These are phyloP conservation scores for Zaprionus gabonicus DNA, from an alignment of 1,140 invertebrate species.

Conservation along the genomic window DNA sequence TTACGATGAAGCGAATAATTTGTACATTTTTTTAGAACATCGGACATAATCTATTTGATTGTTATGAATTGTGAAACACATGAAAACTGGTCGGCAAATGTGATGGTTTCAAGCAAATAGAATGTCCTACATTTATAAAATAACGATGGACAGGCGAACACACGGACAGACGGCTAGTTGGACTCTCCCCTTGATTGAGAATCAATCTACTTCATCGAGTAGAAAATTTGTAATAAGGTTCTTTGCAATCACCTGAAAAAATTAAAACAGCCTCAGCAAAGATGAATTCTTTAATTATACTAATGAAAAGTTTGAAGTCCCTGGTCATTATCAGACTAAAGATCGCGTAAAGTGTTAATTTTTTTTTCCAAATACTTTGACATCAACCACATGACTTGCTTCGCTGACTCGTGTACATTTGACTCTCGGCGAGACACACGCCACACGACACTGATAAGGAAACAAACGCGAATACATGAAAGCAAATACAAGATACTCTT, in stretches of 20 bases:
- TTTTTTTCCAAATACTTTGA: slow-evolving; percentile 10
- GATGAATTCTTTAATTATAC: too few species aligned
- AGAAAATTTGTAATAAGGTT: too few species aligned
- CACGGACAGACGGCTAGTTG: too few species aligned
- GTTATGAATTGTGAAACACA: slow-evolving; percentile 23
- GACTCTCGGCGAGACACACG: slow-evolving; percentile 6
- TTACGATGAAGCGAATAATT: slow-evolving; percentile 20
- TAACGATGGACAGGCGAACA: too few species aligned
- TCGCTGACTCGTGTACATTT: not conserved
- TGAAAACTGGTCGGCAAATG: not conserved
- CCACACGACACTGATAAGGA: slow-evolving; percentile 53
- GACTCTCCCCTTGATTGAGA: too few species aligned
- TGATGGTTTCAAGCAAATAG: not conserved
- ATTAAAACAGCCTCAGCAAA: too few species aligned
- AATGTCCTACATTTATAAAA: too few species aligned
- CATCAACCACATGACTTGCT: slow-evolving; percentile 17
- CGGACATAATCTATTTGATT: slow-evolving; percentile 8
- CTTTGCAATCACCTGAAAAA: not conserved
- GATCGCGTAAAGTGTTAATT: slow-evolving; percentile 24
- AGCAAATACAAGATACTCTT: slow-evolving; percentile 19
- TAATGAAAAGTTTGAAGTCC: not conserved
- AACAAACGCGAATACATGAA: slow-evolving; percentile 58
- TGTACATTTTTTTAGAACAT: not conserved
- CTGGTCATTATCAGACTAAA: slow-evolving; percentile 7
- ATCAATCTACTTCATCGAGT: too few species aligned